These are phyloP conservation scores for Plodia interpunctella DNA, from an alignment of 1,140 invertebrate genomes.

Conservation along the genomic window DNA sequence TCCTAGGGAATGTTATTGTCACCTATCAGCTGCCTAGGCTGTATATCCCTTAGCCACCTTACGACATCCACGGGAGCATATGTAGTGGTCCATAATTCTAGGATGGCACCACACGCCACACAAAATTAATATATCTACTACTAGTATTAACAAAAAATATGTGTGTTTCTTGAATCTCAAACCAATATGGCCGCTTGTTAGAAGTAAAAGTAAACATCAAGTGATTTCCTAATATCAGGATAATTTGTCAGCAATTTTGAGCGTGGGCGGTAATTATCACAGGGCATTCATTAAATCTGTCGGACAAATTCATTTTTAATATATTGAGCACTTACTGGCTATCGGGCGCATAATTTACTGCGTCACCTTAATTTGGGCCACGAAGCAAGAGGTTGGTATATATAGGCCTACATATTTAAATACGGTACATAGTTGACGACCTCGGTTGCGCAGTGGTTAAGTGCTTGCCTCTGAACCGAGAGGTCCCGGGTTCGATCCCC, in stretches of 20 bases:
- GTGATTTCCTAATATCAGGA: not conserved
- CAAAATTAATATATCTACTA: too few relatives aligned
- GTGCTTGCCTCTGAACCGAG: too few relatives aligned
- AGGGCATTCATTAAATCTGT: not conserved
- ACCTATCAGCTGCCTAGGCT: too few relatives aligned
- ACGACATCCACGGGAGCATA: too few relatives aligned
- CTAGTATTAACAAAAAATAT: too few relatives aligned
- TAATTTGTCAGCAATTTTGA: not conserved
- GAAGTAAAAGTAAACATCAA: not conserved
- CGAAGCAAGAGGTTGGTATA: not conserved
- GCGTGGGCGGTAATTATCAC: not conserved
- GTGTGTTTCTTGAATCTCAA: not conserved
- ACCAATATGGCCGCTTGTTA: not conserved
- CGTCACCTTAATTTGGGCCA: conserved; percentile 1
- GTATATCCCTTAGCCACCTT: too few relatives aligned
- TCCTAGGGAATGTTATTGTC: too few relatives aligned
- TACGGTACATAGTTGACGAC: too few relatives aligned
- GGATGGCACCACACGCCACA: too few relatives aligned
- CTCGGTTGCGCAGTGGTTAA: too few relatives aligned
- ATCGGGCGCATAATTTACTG: not conserved
- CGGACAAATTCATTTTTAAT: conserved; percentile 1
- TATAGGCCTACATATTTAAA: not conserved
- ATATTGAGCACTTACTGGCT: not conserved
- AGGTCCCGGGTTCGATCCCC: too few relatives aligned
- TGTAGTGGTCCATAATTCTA: too few relatives aligned